Evolutionary conservation across 2,113 vertebrate genomes (phyloP).

Genomic region (Etia nguti): DNA sequence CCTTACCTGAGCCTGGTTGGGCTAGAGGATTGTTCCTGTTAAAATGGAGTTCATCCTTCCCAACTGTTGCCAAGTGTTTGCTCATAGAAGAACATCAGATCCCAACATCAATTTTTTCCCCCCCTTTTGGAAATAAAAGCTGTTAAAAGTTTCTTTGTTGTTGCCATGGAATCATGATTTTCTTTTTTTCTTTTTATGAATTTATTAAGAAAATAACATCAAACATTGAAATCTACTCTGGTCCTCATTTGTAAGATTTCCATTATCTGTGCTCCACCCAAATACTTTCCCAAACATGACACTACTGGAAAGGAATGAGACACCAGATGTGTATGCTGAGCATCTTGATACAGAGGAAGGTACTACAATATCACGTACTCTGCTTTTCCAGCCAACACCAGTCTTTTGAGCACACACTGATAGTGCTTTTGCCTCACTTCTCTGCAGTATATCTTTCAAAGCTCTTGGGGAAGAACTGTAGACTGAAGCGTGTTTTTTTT

Average conservation of each 20-base stretch:
- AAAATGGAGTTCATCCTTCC: too few relatives aligned
- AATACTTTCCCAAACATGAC: conserved; percentile 53
- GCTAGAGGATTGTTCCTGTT: too few relatives aligned
- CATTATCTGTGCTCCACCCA: conserved; percentile 6
- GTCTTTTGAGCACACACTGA: background rate
- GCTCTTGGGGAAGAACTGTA: background rate
- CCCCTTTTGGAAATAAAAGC: too few relatives aligned
- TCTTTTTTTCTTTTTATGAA: background rate
- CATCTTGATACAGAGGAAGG: conserved; percentile 15
- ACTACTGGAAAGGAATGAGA: conserved; percentile 52
- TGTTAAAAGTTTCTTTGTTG: too few relatives aligned
- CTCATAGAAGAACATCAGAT: too few relatives aligned
- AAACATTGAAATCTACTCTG: background rate
- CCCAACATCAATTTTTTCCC: too few relatives aligned
- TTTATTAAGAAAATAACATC: background rate
- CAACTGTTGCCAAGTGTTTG: too few relatives aligned
- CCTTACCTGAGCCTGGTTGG: too few relatives aligned
- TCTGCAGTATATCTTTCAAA: background rate
- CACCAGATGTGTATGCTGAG: conserved; percentile 48
- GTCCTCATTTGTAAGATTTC: conserved; percentile 2
- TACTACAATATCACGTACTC: background rate
- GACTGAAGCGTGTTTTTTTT: background rate
- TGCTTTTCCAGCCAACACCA: background rate
- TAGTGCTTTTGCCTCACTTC: background rate
- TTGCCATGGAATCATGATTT: background rate